Evolutionary conservation across 1,140 invertebrate genomes (phyloP).

Genomic region (Psilanteris sp.): DNA sequence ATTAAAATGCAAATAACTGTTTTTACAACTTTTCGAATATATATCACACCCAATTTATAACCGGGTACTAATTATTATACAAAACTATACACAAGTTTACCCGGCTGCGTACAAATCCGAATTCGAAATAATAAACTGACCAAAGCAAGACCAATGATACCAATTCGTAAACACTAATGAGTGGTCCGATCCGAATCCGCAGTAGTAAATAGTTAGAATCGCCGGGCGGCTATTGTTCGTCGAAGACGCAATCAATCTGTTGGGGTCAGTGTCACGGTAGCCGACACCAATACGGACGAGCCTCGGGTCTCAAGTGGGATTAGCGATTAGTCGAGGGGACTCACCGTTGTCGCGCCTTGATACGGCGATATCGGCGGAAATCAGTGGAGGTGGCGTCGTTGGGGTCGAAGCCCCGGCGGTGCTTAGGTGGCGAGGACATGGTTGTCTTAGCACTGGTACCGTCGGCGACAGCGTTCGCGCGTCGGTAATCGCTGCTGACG

Average conservation of each 20-base stretch:
- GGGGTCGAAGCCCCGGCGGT: slow-evolving; percentile 74
- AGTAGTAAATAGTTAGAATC: too few species aligned
- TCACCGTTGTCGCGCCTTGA: slow-evolving; percentile 75
- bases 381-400: slow-evolving; percentile 71
- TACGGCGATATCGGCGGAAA: slow-evolving; percentile 73
- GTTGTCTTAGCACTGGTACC: slow-evolving; percentile 66
- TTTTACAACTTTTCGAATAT: too few species aligned
- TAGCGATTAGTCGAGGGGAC: slow-evolving; percentile 47
- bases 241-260: not conserved
- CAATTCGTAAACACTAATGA: too few species aligned
- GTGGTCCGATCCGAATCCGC: too few species aligned
- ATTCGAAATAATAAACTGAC: too few species aligned
- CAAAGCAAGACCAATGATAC: too few species aligned
- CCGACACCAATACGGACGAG: slow-evolving; percentile 1
- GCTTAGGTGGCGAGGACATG: slow-evolving; percentile 75
- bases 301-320: slow-evolving; percentile 1
- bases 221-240: too few species aligned
- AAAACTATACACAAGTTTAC: too few species aligned
- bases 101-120: too few species aligned
- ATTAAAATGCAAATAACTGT: too few species aligned
- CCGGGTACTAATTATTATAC: too few species aligned
- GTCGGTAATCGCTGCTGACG: slow-evolving; percentile 22
- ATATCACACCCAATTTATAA: too few species aligned
- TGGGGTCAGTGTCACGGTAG: not conserved
- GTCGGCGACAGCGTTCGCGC: slow-evolving; percentile 54